Base-by-base conservation (phyloP, 2,797 vertebrate species). In the Ctenopoma kingsleyae region DNA sequence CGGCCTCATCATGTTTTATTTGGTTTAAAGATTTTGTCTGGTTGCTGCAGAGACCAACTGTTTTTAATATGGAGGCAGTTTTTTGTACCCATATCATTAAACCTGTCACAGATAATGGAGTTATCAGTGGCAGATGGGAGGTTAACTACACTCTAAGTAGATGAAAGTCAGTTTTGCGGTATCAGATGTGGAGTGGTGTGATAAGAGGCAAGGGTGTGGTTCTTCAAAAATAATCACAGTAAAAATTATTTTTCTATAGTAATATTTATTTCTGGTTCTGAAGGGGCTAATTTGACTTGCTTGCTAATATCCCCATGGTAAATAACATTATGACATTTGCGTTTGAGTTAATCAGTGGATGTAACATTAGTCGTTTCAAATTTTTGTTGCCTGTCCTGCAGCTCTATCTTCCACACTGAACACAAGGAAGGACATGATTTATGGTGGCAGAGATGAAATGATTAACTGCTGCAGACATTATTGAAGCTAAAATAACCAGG, bases 291-390 rank as follows among this genome's bases (percentile, higher is more conserved):
- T 80, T 70, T 46, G 51, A 64, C 50, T 58, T 44, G 44, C 55
- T 64, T 52, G 43, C 67, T 81, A 67, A 83, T 82, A 74, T 74
- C 69, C 71, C 22, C 1, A 20, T 23, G 17, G 71, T 84, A 80
- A 87, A 85, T 80, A 88, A 73, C 63, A 69, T 57, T 47, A 60
- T 52, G 77, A 81, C 60, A 67, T 88, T 86, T 85, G 70, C 78
- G 69, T 87, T 73, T 79, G 61, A 78, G 76, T 76, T 85, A 74
- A 87, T 88, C 74, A 81, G 51, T 32, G 48, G 74, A 49, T 80
- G 46, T 36, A 62, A 61, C 66, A 64, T 83, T 48, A 69, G 71
- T 75, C 67, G 74, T 74, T 87, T 66, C 22, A 75, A 82, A 76
- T n/a, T n/a, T n/a, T n/a, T 75, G 77, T 71, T 71, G 46, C 59